Conservation (phyloP, 2,888 invertebrate species). For the Lasioglossum oenotherae region DNA sequence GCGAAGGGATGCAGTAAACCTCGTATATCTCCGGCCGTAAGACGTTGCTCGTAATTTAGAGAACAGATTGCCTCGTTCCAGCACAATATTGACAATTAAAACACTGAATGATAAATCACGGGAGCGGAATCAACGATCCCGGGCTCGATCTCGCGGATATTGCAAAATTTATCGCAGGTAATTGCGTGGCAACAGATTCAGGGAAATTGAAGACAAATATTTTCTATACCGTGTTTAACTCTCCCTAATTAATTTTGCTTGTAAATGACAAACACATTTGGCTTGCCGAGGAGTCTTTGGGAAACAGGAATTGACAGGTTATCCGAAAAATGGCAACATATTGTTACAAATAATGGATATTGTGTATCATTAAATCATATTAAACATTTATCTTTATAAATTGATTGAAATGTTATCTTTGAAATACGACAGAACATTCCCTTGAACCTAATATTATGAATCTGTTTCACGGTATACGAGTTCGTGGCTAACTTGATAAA, state of each 20-base stretch:
- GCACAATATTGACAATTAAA: slow-evolving; percentile 16
- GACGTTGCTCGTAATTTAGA: slow-evolving; percentile 52
- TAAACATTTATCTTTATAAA: no score
- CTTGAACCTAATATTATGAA: neutral
- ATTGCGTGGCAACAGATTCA: neutral
- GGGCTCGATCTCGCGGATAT: neutral
- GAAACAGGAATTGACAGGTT: no score
- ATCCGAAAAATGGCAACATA: no score
- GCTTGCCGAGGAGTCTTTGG: no score
- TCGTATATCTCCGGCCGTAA: slow-evolving; percentile 42
- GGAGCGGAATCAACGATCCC: neutral
- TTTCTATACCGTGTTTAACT: neutral
- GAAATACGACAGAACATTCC: no score
- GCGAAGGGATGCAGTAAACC: slow-evolving; percentile 29
- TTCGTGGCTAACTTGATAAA: no score
- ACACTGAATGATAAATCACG: neutral
- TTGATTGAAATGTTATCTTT: no score
- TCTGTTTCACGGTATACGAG: neutral
- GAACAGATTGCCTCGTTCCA: slow-evolving; percentile 41
- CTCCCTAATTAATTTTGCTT: neutral
- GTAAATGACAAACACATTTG: no score
- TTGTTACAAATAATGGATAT: no score
- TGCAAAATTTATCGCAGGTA: neutral
- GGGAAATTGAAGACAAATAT: neutral
- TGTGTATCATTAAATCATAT: no score